Conservation (phyloP, 2,888 invertebrate genomes). For the Hemistola chrysoprasaria region DNA sequence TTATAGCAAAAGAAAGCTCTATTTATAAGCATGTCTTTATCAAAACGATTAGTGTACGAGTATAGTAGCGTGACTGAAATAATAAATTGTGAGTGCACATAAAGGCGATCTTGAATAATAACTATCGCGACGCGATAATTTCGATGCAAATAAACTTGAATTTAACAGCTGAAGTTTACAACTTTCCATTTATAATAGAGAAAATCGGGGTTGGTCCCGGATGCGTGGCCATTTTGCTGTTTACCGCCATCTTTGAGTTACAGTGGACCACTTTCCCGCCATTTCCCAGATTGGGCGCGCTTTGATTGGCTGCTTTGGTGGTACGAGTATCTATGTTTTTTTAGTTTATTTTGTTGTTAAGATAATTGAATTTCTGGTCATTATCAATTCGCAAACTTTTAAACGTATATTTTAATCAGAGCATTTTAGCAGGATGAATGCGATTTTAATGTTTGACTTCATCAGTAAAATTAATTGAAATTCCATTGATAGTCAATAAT, state of each 20-base stretch:
- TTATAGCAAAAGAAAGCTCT: not conserved
- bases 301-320: too few species aligned
- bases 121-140: slow-evolving; percentile 25
- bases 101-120: slow-evolving; percentile 27
- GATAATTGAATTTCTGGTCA: too few species aligned
- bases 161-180: slow-evolving; percentile 32
- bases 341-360: too few species aligned
- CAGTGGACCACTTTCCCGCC: slow-evolving; percentile 46
- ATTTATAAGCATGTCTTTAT: slow-evolving; percentile 1
- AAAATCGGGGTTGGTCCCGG: slow-evolving; percentile 37
- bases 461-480: too few species aligned
- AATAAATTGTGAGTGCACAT: slow-evolving; percentile 20
- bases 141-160: slow-evolving; percentile 32
- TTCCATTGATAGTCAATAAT: slow-evolving; percentile 1
- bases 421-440: too few species aligned
- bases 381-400: too few species aligned
- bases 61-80: slow-evolving; percentile 21
- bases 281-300: slow-evolving; percentile 40
- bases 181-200: slow-evolving; percentile 44
- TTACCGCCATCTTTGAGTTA: slow-evolving; percentile 13
- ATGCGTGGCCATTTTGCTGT: slow-evolving; percentile 32
- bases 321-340: too few species aligned
- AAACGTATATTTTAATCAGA: too few species aligned
- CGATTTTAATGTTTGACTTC: too few species aligned
- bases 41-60: slow-evolving; percentile 8